phyloP scores from a whole-genome alignment of 2,113 vertebrate genomes.

The Percina caprodes region DNA sequence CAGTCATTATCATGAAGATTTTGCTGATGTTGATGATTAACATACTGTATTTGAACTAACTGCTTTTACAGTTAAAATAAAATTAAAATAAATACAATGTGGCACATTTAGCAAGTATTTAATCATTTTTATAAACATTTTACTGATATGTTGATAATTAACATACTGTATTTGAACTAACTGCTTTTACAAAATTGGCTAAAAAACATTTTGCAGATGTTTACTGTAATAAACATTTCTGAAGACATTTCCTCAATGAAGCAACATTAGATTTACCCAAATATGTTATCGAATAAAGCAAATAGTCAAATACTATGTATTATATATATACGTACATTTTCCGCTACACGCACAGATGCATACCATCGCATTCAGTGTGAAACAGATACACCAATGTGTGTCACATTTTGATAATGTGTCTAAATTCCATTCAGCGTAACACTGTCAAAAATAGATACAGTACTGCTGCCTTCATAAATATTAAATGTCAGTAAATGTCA shows the following conservation, averaged over 20 bases:
- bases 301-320: background rate
- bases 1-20: background rate
- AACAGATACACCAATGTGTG: slow-evolving; percentile 10
- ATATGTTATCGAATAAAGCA: background rate
- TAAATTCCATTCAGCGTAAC: slow-evolving; percentile 10
- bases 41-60: background rate
- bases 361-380: background rate
- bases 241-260: background rate
- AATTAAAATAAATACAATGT: too few relatives aligned
- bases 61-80: too few relatives aligned
- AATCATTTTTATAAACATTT: background rate
- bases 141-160: background rate
- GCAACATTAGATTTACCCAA: background rate
- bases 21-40: background rate
- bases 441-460: slow-evolving; percentile 23
- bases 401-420: slow-evolving; percentile 17
- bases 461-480: slow-evolving; percentile 41
- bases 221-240: background rate
- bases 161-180: too few relatives aligned
- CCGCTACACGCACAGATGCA: background rate
- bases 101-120: too few relatives aligned
- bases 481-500: slow-evolving; percentile 60
- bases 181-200: background rate
- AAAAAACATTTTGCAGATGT: background rate
- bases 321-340: background rate